phyloP scores from a whole-genome alignment of 2,113 vertebrate genomes.

The Perca schrenkii region DNA sequence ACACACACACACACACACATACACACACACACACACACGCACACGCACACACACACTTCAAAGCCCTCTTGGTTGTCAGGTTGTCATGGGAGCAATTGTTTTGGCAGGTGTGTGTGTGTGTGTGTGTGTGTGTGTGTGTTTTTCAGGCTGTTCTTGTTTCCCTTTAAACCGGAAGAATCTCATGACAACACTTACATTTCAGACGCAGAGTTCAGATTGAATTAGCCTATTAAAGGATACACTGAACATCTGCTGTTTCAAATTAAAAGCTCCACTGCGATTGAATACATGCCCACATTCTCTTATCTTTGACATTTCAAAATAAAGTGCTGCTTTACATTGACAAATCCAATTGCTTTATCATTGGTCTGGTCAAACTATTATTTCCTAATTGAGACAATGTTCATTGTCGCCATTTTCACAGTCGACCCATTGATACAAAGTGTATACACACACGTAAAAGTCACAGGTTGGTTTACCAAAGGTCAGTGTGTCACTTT shows the following conservation, averaged over 20 bases:
- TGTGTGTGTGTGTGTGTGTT: background rate
- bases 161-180: conserved; percentile 14
- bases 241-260: conserved; percentile 29
- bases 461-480: background rate
- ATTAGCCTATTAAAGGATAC: conserved; percentile 19
- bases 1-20: conserved; percentile 29
- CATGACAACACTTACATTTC: conserved; percentile 30
- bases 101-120: conserved; percentile 20
- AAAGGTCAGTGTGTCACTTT: background rate
- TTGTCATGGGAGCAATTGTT: conserved; percentile 55
- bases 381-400: background rate
- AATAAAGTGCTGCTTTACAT: conserved; percentile 13
- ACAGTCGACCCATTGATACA: background rate
- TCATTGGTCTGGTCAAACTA: background rate
- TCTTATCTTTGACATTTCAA: conserved; percentile 29
- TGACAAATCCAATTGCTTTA: background rate
- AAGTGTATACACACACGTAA: background rate
- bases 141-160: conserved; percentile 8
- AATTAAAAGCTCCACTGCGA: conserved; percentile 34
- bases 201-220: conserved; percentile 13
- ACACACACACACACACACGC: conserved; percentile 16
- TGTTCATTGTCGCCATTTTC: background rate
- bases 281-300: background rate
- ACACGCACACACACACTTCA: conserved; percentile 26
- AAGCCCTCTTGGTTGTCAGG: conserved; percentile 43